A percentile compares a stretch with the other conserved stretches of the same genome.
Conservation (phyloP, 2,113 vertebrate genomes). For the Prunella fulvescens region DNA sequence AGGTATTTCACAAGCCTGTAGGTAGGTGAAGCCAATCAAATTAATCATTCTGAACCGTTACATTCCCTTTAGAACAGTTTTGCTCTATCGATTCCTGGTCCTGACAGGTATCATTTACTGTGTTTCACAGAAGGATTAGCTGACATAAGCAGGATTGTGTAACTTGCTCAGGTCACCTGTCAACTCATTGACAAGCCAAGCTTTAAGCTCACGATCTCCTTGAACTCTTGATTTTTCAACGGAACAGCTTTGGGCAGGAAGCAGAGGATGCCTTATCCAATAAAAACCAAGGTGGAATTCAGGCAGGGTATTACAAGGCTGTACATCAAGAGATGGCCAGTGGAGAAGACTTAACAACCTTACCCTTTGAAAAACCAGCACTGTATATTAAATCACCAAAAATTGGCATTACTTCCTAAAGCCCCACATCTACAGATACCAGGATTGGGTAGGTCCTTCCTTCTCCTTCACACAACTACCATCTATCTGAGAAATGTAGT, state of each 20-base stretch:
- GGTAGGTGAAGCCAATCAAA: not conserved
- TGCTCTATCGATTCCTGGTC: not conserved
- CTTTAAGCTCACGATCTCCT: constrained; percentile 13
- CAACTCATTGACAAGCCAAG: not conserved
- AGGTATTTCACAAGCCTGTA: not conserved
- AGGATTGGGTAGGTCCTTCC: not conserved
- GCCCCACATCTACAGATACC: not conserved
- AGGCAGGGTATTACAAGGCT: not conserved
- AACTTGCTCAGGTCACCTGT: constrained; percentile 25
- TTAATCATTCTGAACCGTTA: not conserved
- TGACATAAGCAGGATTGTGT: not conserved
- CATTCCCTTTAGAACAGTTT: not conserved
- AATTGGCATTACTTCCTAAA: not conserved
- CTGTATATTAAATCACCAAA: not conserved
- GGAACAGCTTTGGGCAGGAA: not conserved
- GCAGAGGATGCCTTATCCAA: not conserved
- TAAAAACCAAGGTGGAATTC: not conserved
- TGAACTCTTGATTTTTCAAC: constrained; percentile 27
- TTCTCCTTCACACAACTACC: not conserved
- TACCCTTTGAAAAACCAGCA: not conserved
- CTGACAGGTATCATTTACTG: not conserved
- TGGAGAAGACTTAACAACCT: not conserved
- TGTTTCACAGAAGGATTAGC: not conserved
- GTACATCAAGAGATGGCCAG: not conserved
- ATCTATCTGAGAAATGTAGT: not conserved